These are phyloP conservation scores for Pseudomyrmex flavicornis DNA, from an alignment of 1,140 invertebrate genomes.

Conservation along the genomic window DNA sequence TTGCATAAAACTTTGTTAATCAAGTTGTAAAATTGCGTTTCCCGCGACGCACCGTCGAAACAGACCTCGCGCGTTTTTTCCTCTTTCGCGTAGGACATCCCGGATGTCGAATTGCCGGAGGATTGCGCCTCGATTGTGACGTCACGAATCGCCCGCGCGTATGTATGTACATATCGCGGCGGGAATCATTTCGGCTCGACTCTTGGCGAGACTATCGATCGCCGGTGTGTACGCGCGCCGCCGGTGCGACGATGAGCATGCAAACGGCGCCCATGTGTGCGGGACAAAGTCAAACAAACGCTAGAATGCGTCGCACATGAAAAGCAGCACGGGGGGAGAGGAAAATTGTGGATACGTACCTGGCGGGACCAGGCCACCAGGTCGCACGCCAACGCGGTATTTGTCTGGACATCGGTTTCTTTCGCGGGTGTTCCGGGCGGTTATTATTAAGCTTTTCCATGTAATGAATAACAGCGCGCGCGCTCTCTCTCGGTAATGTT, in stretches of 20 bases:
- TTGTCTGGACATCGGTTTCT: slow-evolving; percentile 38
- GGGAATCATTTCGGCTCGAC: slow-evolving; percentile 57
- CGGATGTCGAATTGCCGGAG: not conserved
- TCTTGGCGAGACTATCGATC: slow-evolving; percentile 59
- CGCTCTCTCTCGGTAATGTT: not conserved
- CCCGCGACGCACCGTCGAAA: no score
- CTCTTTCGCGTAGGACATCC: not conserved
- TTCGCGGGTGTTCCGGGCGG: not conserved
- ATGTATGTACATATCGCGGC: slow-evolving; percentile 41
- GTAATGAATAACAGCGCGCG: not conserved
- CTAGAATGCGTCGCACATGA: not conserved
- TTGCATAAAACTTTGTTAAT: no score
- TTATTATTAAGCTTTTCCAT: not conserved
- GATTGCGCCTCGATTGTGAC: slow-evolving; percentile 42
- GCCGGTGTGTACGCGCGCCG: slow-evolving; percentile 40
- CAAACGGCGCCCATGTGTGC: slow-evolving; percentile 14
- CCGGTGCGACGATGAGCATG: slow-evolving; percentile 45
- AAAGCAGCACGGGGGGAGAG: slow-evolving; percentile 23
- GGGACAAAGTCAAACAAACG: slow-evolving; percentile 54
- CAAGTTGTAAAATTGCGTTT: no score
- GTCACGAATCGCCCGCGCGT: slow-evolving; percentile 50
- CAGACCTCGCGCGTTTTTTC: no score
- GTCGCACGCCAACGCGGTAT: slow-evolving; percentile 60
- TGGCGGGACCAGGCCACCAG: slow-evolving; percentile 46
- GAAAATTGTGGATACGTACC: slow-evolving; percentile 49